Evolutionary conservation across 2,888 invertebrate genomes (phyloP).

Genomic region (Apamea epomidion): DNA sequence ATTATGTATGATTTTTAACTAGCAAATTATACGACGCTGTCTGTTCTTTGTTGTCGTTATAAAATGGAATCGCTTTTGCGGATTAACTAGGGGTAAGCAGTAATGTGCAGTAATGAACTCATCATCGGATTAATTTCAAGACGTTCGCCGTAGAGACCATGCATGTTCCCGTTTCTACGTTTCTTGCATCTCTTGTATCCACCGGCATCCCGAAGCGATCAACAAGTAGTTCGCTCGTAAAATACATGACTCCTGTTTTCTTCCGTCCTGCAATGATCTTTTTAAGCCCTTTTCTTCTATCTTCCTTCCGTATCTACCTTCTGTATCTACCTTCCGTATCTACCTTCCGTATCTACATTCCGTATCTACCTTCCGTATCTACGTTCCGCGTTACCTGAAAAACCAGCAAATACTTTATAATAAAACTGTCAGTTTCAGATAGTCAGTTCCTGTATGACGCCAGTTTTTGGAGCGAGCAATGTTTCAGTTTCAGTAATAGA

Average conservation of each 20-base stretch:
- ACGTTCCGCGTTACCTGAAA: background rate
- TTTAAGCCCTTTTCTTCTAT: background rate
- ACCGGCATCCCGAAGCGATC: conserved; percentile 14
- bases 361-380: too few relatives aligned
- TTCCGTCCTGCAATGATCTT: background rate
- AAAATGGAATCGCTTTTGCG: background rate
- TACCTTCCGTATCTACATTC: too few relatives aligned
- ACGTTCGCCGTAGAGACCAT: background rate
- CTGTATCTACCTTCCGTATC: too few relatives aligned
- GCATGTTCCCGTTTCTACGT: background rate
- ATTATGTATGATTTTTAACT: conserved; percentile 80
- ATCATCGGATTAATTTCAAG: conserved; percentile 34
- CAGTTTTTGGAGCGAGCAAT: background rate
- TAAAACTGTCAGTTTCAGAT: background rate
- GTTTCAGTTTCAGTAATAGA: background rate
- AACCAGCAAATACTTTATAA: background rate
- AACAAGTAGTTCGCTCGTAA: conserved; percentile 53
- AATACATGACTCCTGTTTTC: background rate
- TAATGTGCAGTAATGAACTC: conserved; percentile 33
- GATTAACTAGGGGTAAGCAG: conserved; percentile 2
- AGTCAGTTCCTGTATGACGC: too few relatives aligned
- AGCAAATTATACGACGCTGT: conserved; percentile 64
- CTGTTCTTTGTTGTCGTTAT: conserved; percentile 51
- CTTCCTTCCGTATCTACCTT: too few relatives aligned
- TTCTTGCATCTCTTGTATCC: conserved; percentile 12